phyloP scores from a whole-genome alignment of 2,113 vertebrate species.

The Lutjanus erythropterus region DNA sequence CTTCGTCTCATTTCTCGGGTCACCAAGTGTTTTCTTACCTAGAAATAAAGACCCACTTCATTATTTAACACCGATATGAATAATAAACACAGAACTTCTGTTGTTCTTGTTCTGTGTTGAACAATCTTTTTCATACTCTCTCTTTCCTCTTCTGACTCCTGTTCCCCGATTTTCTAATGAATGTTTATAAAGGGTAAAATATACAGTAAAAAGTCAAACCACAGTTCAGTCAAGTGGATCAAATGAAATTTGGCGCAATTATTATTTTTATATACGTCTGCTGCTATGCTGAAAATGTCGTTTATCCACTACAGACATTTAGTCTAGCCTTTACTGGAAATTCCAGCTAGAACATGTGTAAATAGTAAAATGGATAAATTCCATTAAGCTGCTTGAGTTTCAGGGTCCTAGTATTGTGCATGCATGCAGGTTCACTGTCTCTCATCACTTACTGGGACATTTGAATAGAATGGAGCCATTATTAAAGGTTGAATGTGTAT shows the following conservation, averaged over 20 bases:
- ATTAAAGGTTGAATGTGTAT: too few species aligned
- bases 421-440: too few species aligned
- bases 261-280: too few species aligned
- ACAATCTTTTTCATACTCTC: not conserved
- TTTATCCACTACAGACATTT: not conserved
- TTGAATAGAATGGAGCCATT: too few species aligned
- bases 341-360: not conserved
- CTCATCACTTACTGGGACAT: too few species aligned
- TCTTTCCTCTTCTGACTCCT: not conserved
- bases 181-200: not conserved
- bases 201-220: not conserved
- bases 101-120: constrained; percentile 25
- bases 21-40: constrained; percentile 43
- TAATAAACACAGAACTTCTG: constrained; percentile 32
- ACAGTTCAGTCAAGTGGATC: not conserved
- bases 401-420: too few species aligned
- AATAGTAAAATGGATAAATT: not conserved
- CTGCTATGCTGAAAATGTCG: too few species aligned
- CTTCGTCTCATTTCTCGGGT: constrained; percentile 29
- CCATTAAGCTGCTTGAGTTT: not conserved
- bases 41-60: constrained; percentile 56
- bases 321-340: not conserved
- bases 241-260: not conserved
- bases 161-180: not conserved
- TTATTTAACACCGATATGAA: constrained; percentile 62